These are phyloP conservation scores for Pseudochaenichthys georgianus DNA, from an alignment of 2,797 vertebrate genomes.

Conservation along the genomic window DNA sequence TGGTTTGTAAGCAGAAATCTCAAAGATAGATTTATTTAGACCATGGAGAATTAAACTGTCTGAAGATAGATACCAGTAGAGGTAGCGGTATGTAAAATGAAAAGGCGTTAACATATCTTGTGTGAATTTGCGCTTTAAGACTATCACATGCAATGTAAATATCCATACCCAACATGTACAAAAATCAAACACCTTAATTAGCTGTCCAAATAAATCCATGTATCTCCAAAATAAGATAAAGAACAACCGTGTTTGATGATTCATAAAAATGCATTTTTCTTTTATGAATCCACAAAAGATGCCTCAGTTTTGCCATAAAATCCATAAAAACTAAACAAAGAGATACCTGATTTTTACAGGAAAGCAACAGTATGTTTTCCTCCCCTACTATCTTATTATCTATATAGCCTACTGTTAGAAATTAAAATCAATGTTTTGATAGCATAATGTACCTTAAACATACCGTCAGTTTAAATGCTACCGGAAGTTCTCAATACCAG, in stretches of 20 bases:
- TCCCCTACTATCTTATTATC: neutral
- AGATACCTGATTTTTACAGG: neutral
- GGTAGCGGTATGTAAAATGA: neutral
- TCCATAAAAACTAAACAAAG: neutral
- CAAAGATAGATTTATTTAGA: too few relatives aligned
- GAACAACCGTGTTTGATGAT: neutral
- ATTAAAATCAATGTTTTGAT: too few relatives aligned
- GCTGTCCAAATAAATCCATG: neutral
- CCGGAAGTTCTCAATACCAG: too few relatives aligned
- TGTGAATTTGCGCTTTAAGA: neutral
- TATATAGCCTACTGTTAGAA: neutral
- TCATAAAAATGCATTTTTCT: neutral
- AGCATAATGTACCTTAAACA: too few relatives aligned
- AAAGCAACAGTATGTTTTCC: neutral
- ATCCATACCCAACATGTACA: neutral
- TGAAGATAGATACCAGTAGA: neutral
- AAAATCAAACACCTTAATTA: neutral
- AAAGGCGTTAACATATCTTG: neutral
- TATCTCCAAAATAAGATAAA: neutral
- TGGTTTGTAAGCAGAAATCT: neutral
- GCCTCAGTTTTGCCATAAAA: neutral
- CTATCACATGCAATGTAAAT: neutral
- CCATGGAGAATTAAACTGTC: neutral
- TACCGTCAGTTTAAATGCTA: too few relatives aligned
- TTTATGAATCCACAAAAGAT: neutral